Base-by-base conservation (phyloP, 2,113 vertebrate species). In the Oncorhynchus kisutch region DNA sequence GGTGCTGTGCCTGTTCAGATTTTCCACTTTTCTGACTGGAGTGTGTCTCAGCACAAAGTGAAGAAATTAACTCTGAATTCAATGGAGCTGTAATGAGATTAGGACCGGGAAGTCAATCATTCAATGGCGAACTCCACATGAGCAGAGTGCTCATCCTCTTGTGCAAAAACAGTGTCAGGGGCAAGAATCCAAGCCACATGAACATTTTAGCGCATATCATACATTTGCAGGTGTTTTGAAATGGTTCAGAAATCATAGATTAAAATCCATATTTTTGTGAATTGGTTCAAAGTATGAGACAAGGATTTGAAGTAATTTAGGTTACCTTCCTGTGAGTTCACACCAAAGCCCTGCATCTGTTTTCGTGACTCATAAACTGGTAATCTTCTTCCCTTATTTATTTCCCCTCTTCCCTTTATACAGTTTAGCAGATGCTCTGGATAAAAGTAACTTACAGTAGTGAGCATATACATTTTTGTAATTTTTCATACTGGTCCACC, bases 21-120 rank as follows among this genome's bases (percentile, higher is more conserved):
- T 83, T 81, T 49, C 64, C 57, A n/a, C 75, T 86, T 83, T 57
- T 78, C 77, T 71, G n/a, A 84, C 24, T 14, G 78, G 65, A 81
- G 84, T 71, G 34, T 76, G 67, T 84, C 82, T 74, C 69, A 14
- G 20, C 75, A 77, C 85, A 86, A 78, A 86, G 73, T 80, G 20
- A 51, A 60, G 78, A 82, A 84, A 86, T 85, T 76, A 84, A 85
- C 78, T 85, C 78, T 72, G 82, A 85, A 88, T 88, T 78, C 74
- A 70, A 67, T 7, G 39, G 70, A 67, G 59, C 79, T n/a, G 74
- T 89, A 84, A 89, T 86, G 87, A 77, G 86, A 89, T 90, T 88
- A 90, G 72, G 80, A 84, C 77, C 76, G 54, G 65, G 76, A 89
- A 87, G 75, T 82, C 81, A 86, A 79, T 88, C 89, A 81, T 87